A percentile compares a stretch with the other conserved stretches of the same genome.
These are phyloP conservation scores for Phylloscopus trochiloides DNA, from an alignment of 2,113 vertebrate species.

Conservation along the genomic window DNA sequence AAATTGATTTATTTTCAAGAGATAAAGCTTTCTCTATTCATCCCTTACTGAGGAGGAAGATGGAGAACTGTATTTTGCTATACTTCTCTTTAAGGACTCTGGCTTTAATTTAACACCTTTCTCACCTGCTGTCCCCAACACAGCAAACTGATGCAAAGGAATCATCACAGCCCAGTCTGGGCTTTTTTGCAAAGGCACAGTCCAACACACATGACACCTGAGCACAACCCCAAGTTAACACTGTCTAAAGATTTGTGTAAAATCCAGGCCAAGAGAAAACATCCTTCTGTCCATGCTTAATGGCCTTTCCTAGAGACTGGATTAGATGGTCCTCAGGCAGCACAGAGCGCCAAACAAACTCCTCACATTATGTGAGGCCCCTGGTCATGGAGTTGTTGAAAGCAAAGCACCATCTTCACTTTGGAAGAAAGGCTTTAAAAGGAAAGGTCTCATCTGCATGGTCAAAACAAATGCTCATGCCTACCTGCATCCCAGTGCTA, in stretches of 20 bases:
- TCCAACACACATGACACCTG: background rate
- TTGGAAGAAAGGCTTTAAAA: background rate
- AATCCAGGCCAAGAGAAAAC: background rate
- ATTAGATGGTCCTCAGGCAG: background rate
- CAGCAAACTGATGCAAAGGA: background rate
- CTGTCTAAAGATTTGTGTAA: fast-evolving
- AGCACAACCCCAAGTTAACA: background rate
- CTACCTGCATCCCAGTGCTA: background rate
- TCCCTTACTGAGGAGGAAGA: background rate
- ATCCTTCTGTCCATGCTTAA: background rate
- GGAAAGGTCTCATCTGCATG: background rate
- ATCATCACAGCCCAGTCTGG: background rate
- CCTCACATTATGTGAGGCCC: background rate
- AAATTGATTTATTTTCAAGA: background rate
- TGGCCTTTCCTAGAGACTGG: background rate
- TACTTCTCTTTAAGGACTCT: background rate
- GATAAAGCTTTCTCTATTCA: background rate
- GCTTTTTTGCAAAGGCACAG: background rate
- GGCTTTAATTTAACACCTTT: background rate
- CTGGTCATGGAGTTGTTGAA: background rate
- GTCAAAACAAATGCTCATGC: background rate
- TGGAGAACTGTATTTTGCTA: background rate
- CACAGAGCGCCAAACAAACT: background rate
- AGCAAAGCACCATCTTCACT: background rate
- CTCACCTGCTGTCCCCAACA: background rate